Conservation (phyloP, 2,797 vertebrate genomes). For the Xerus rutilus region DNA sequence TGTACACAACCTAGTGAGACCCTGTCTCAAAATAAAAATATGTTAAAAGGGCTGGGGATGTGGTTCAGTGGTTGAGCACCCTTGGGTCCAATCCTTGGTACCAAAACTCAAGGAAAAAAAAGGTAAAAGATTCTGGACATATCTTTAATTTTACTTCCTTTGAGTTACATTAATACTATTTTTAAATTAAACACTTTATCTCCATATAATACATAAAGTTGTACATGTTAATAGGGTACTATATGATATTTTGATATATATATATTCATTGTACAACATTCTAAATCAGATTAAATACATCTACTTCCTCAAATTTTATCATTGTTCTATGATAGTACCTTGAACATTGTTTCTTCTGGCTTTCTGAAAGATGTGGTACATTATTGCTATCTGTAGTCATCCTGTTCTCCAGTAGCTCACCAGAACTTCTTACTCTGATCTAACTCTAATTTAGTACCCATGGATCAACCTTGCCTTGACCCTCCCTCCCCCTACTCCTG, state of each 20-base stretch:
- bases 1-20: too few species aligned
- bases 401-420: neutral
- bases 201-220: neutral
- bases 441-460: neutral
- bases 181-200: neutral
- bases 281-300: neutral
- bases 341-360: neutral
- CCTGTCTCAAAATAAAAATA: too few species aligned
- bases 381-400: neutral
- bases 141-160: slow-evolving; percentile 33
- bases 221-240: neutral
- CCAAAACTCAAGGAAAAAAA: neutral
- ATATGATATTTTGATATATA: neutral
- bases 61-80: too few species aligned
- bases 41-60: too few species aligned
- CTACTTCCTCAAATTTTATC: neutral
- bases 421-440: neutral
- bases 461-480: neutral
- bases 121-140: neutral
- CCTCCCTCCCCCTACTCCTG: neutral
- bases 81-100: too few species aligned
- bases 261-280: too few species aligned
- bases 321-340: neutral
- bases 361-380: neutral
- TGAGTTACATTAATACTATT: neutral